A percentile compares a stretch with the other conserved stretches of the same genome.
These are phyloP conservation scores for Phyllopteryx taeniolatus DNA, from an alignment of 2,113 vertebrate species.

Conservation along the genomic window DNA sequence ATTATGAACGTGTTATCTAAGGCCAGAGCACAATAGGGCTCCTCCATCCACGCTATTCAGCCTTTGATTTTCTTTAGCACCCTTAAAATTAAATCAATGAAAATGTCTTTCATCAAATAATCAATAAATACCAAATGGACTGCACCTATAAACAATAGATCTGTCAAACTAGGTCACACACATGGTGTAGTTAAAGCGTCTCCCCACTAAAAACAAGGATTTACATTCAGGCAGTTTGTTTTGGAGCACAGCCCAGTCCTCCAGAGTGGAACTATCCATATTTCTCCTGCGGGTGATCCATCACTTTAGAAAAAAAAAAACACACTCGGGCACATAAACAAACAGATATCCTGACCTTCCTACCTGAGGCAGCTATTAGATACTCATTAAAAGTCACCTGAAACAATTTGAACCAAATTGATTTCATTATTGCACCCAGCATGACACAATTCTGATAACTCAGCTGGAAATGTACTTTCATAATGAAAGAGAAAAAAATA, in stretches of 20 bases:
- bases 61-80: constrained; percentile 10
- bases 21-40: constrained; percentile 29
- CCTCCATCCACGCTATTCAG: constrained; percentile 9
- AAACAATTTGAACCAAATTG: constrained; percentile 77
- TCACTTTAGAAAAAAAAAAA: constrained; percentile 42
- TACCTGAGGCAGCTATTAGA: constrained; percentile 71
- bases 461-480: constrained; percentile 75
- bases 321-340: constrained; percentile 43
- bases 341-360: constrained; percentile 73
- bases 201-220: constrained; percentile 54
- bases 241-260: constrained; percentile 59
- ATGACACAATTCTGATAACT: constrained; percentile 64
- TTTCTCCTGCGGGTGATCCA: constrained; percentile 59
- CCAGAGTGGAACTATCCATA: constrained; percentile 53
- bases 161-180: constrained; percentile 49
- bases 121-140: constrained; percentile 30
- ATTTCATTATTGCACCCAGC: constrained; percentile 76
- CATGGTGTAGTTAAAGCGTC: constrained; percentile 49
- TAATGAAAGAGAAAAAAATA: constrained; percentile 57
- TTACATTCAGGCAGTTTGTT: constrained; percentile 60
- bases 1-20: constrained; percentile 49
- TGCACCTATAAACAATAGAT: constrained; percentile 45
- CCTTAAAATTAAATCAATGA: constrained; percentile 10
- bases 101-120: constrained; percentile 8
- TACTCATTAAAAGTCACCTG: constrained; percentile 79